Conservation (phyloP, 2,797 vertebrate genomes). For the Ptychobarbus kaznakovi region DNA sequence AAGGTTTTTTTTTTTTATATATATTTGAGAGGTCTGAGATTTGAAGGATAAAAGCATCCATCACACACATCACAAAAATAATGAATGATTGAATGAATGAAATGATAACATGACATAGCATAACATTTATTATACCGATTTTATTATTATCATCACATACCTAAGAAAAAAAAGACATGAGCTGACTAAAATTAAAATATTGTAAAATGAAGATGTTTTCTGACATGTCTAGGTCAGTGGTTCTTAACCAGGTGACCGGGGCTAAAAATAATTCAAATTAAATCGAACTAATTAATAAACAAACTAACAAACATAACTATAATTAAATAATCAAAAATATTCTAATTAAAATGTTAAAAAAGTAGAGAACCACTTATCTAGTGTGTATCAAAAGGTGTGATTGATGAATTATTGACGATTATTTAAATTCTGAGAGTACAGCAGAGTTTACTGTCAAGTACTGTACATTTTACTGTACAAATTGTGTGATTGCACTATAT, state of each 20-base stretch:
- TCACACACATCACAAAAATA: no score
- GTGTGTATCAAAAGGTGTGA: no score
- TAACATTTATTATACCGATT: neutral
- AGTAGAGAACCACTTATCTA: no score
- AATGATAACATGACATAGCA: neutral
- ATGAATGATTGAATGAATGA: neutral
- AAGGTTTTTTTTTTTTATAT: no score
- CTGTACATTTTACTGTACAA: neutral
- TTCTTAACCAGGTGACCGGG: neutral
- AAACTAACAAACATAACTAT: neutral
- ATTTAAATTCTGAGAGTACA: neutral
- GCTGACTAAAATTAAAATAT: neutral
- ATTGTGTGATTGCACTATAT: neutral
- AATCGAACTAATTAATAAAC: no score
- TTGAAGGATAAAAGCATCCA: neutral
- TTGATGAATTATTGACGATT: neutral
- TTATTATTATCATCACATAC: neutral
- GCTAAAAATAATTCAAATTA: no score
- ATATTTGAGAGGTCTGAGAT: neutral
- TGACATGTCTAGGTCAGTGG: neutral
- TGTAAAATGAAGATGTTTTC: neutral
- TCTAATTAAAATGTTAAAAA: neutral
- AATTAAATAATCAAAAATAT: neutral
- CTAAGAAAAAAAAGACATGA: neutral
- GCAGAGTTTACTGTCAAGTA: neutral